These are phyloP conservation scores for Drosophila nigrodunni DNA, from an alignment of 1,140 invertebrate species.

Conservation along the genomic window DNA sequence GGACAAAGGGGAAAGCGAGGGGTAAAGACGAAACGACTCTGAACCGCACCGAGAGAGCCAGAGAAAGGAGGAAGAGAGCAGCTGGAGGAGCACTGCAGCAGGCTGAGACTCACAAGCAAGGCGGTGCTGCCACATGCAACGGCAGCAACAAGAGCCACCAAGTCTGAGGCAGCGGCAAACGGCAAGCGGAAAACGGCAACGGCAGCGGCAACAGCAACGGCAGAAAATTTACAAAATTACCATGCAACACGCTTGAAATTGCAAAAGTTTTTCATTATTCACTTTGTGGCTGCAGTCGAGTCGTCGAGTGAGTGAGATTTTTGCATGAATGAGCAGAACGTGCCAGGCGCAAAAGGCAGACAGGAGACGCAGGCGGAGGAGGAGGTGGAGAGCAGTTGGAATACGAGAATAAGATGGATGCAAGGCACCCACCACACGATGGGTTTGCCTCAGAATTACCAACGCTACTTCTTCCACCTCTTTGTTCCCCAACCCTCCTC, in stretches of 20 bases:
- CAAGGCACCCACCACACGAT: conserved; percentile 40
- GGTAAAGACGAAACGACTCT: conserved; percentile 23
- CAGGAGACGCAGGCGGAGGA: conserved; percentile 11
- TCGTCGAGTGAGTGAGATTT: conserved; percentile 81
- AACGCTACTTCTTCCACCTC: not conserved
- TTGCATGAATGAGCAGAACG: conserved; percentile 81
- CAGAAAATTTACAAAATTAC: conserved; percentile 82
- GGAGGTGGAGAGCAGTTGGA: conserved; percentile 11
- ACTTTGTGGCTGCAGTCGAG: conserved; percentile 82
- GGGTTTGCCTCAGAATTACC: conserved; percentile 7
- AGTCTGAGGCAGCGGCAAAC: conserved; percentile 27
- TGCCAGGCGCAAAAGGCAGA: conserved; percentile 40
- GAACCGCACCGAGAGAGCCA: conserved; percentile 46
- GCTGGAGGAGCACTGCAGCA: conserved; percentile 35
- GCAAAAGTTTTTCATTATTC: conserved; percentile 84
- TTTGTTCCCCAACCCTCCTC: not conserved
- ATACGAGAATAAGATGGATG: conserved; percentile 66
- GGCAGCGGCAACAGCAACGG: conserved; percentile 47
- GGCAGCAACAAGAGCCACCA: conserved; percentile 22
- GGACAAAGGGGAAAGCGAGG: not conserved
- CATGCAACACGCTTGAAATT: conserved; percentile 83
- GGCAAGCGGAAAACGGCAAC: conserved; percentile 20
- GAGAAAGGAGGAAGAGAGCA: conserved; percentile 1
- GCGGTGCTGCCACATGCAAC: conserved; percentile 45
- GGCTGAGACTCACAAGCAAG: conserved; percentile 41